Percentiles rank a stretch among this genome's conserved stretches.
These are phyloP conservation scores for Homarus gammarus DNA, from an alignment of 2,888 invertebrate genomes.

Conservation along the genomic window DNA sequence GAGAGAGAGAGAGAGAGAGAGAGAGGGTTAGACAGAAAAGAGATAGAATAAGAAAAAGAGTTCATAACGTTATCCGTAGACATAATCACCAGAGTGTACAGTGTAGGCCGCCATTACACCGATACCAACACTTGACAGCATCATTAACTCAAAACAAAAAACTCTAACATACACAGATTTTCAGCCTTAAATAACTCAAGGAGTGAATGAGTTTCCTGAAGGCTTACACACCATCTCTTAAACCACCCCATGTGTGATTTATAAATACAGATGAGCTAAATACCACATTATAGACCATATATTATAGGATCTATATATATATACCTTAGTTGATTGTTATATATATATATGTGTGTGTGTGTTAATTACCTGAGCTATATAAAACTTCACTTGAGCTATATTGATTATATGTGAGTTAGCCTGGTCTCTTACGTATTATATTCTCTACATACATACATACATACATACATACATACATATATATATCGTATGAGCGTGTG, in stretches of 20 bases:
- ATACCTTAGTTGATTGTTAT: background rate
- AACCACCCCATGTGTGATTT: too few species aligned
- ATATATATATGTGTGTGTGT: conserved; percentile 28
- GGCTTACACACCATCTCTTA: too few species aligned
- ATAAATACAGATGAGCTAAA: too few species aligned
- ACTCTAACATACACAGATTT: background rate
- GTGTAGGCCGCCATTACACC: too few species aligned
- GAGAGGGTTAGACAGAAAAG: conserved; percentile 15
- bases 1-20: conserved; percentile 21
- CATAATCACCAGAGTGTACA: too few species aligned
- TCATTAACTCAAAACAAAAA: background rate
- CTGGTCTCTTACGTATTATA: conserved; percentile 10
- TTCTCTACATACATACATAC: conserved; percentile 24
- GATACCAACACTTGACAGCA: background rate
- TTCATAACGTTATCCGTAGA: too few species aligned
- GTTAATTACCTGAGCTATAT: background rate
- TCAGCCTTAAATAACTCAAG: too few species aligned
- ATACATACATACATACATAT: conserved; percentile 17
- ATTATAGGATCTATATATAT: background rate
- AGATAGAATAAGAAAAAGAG: background rate
- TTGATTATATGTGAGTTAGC: too few species aligned
- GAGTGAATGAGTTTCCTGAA: too few species aligned
- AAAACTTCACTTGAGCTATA: too few species aligned
- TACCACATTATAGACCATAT: background rate
- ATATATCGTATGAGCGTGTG: background rate